Evolutionary conservation across 2,113 vertebrate species (phyloP), one percentile per base, ranked within the genome.

Genomic region (Calidris pygmaea): DNA sequence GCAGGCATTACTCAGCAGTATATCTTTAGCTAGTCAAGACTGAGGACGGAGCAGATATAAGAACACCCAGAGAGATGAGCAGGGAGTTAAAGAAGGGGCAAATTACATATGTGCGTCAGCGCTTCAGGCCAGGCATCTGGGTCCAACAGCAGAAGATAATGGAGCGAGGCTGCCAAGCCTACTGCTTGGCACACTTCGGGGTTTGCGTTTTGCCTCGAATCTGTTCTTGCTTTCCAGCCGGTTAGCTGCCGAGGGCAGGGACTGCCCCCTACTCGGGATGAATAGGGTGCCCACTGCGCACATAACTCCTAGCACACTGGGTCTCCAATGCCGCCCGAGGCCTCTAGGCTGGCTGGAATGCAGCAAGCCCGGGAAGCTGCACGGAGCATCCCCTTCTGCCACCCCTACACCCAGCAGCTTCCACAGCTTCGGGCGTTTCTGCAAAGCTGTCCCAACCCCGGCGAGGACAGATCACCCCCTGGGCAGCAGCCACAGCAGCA

Each of bases 141-240:
- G 80, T 39, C 74, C 84, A 85, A 56, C 71, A 70, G 89, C 77
- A 89, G 91, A 95, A 95, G 95, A 96, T 96, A 97, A 89, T 96
- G 94, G 94, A 95, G 96, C 30, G 87, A 90, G 2, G 12, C 67
- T 96, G 96, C 95, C 96, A 96, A 96, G 77, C 81, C 93, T 94
- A 82, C 92, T 87, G 92, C 95, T 97, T 96, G 90, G 96, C 96
- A 90, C 62, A 50, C 67, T 68, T 77, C 45, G 39, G 89, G 48
- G 71, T 72, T 60, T 65, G 85, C 5, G 0, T 50, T 92, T 91
- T 78, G 80, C 77, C 92, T 68, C 27, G 66, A 72, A 75, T 90
- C 62, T 78, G 73, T 50, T 95, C 81, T 77, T 85, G 91, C 71
- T 89, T 92, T 95, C 5, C 10, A 91, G 96, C 27, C 0, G 1